A percentile compares a stretch with the other conserved stretches of the same genome.
These are phyloP conservation scores for Chroicocephalus ridibundus DNA, from an alignment of 2,113 vertebrate species.

Conservation along the genomic window DNA sequence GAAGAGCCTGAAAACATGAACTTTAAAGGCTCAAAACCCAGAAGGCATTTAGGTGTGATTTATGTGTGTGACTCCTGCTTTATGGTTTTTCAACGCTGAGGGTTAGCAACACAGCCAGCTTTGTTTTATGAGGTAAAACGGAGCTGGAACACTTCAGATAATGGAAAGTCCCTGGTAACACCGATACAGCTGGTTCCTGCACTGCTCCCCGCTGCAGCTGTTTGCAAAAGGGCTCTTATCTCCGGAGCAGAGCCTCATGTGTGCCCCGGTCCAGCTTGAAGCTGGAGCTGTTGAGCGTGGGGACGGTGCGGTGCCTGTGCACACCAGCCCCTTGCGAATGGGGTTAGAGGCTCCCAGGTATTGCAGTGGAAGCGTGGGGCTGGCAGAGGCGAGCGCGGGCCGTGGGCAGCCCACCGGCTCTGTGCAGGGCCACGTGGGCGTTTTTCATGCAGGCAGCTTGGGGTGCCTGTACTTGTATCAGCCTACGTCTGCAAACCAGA, in stretches of 20 bases:
- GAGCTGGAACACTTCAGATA: constrained; percentile 32
- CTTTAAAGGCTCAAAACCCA: constrained; percentile 27
- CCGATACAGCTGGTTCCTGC: neutral
- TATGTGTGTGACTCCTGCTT: constrained; percentile 7
- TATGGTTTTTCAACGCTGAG: constrained; percentile 12
- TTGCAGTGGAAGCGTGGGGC: accelerated
- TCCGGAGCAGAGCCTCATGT: neutral
- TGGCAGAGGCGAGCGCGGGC: neutral
- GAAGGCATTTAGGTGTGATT: constrained; percentile 36
- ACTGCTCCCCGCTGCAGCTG: neutral
- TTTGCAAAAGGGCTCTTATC: neutral
- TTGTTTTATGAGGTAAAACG: constrained; percentile 48
- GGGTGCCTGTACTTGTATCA: neutral
- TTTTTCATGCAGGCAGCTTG: neutral
- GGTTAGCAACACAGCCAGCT: constrained; percentile 40
- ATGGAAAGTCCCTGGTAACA: constrained; percentile 64
- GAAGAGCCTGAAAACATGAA: neutral
- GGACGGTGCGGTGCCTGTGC: neutral
- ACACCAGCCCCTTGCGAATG: neutral
- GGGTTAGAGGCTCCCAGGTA: neutral
- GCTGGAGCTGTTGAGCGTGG: neutral
- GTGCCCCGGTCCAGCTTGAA: neutral
- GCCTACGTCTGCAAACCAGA: neutral
- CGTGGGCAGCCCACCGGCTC: neutral
- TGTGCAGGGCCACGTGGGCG: accelerated